Evolutionary conservation across 2,797 vertebrate species (phyloP).

Genomic region (Fistularia tabacaria): DNA sequence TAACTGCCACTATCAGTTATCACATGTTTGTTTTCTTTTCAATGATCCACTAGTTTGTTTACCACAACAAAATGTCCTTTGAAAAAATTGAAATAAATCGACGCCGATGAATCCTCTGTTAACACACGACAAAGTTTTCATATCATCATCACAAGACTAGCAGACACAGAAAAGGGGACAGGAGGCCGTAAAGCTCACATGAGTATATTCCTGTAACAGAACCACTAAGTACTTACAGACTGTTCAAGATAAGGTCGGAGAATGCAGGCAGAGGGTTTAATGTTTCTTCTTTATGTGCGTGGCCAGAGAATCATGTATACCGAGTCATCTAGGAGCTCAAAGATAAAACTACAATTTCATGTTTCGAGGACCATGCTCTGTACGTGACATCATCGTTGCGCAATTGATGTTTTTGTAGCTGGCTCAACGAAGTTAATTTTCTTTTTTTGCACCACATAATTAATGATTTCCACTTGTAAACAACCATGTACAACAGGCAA

Average conservation of each 20-base stretch:
- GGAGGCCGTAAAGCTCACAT: conserved; percentile 33
- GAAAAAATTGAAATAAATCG: conserved; percentile 11
- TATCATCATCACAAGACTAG: too few relatives aligned
- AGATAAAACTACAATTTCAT: background rate
- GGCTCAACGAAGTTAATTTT: background rate
- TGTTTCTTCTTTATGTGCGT: conserved; percentile 7
- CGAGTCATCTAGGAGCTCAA: background rate
- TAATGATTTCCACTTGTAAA: background rate
- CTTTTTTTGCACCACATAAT: background rate
- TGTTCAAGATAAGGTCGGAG: conserved; percentile 7
- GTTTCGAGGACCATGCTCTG: background rate
- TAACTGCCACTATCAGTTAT: too few relatives aligned
- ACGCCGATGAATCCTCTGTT: background rate
- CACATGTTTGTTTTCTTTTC: too few relatives aligned
- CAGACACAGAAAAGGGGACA: conserved; percentile 3
- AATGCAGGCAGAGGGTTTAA: background rate
- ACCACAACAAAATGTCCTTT: conserved; percentile 22
- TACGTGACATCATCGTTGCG: background rate
- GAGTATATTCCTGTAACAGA: conserved; percentile 10
- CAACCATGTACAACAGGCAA: background rate
- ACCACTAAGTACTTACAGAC: conserved; percentile 10
- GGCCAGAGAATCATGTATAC: conserved; percentile 1
- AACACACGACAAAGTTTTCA: too few relatives aligned
- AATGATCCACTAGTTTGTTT: too few relatives aligned
- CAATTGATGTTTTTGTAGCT: too few relatives aligned